Base-by-base conservation (phyloP, 2,888 invertebrate genomes). In the Zeuzera pyrina region DNA sequence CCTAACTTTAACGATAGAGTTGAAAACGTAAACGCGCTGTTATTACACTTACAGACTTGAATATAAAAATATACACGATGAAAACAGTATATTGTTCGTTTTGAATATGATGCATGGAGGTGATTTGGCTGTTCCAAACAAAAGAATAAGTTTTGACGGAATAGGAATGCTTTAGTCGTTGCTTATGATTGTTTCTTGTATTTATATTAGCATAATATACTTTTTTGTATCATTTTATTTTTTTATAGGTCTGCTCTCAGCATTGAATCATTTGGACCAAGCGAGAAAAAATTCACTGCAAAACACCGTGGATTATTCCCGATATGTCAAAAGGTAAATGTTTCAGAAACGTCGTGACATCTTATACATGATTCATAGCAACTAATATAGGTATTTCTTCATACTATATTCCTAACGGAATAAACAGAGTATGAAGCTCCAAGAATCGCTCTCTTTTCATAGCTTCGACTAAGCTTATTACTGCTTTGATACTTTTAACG, bases 221-320 rank as follows among this genome's bases (percentile, higher is more conserved):
- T 56, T 56, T 57, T 58, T 61, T 55, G 44, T 57, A 47, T 22
- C 11, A 22, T 22, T 22, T 52, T 52, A 50, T 8, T 31, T 38
- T 36, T 15, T 52, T 63, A 12, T 52, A 85, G 84, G 86, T 53
- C 56, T 84, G 36, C 60, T 85, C 40, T 81, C 74, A 33, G 85
- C 71, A 33, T 69, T 72, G 67, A 85, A 70, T 55, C 86, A 72
- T 56, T 71, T 73, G 61, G 86, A 74, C 45, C 81, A 81, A 38
- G 74, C 83, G 13, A 62, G 86, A 36, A 73, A 87, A 57, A 86
- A 84, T 51, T 86, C 87, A 43, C 67, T 88, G 34, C 87, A 89
- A 46, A 86, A 87, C n/a, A 87, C 91, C 53, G 85, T 92, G 45
- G 95, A 95, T 79, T 95, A 95, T 79, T 93, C 93, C 25, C 90